Conservation (phyloP, 2,113 vertebrate genomes). For the Eleginops maclovinus region DNA sequence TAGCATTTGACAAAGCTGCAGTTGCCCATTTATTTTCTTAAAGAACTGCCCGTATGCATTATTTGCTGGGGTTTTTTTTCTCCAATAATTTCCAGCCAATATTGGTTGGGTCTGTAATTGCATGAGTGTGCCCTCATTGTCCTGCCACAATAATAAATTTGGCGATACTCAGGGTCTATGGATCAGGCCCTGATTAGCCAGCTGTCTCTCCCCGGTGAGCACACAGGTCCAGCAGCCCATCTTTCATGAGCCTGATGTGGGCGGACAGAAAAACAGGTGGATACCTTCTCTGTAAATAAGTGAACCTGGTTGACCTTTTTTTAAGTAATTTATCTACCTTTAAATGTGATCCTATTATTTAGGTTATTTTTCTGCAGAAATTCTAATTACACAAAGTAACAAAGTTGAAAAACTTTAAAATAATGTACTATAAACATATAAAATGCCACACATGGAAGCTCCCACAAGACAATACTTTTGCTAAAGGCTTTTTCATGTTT, state of each 20-base stretch:
- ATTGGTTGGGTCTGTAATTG: slow-evolving; percentile 82
- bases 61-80: slow-evolving; percentile 45
- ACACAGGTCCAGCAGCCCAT: slow-evolving; percentile 71
- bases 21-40: slow-evolving; percentile 65
- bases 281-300: slow-evolving; percentile 64
- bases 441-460: slow-evolving; percentile 44
- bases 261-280: slow-evolving; percentile 82
- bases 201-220: slow-evolving; percentile 84
- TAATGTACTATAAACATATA: slow-evolving; percentile 4
- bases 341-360: background rate
- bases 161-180: slow-evolving; percentile 82
- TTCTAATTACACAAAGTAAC: background rate
- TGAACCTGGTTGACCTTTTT: slow-evolving; percentile 40
- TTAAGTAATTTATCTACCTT: background rate
- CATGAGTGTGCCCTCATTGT: slow-evolving; percentile 83
- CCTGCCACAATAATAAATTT: slow-evolving; percentile 89
- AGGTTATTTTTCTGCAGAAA: background rate
- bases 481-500: slow-evolving; percentile 41
- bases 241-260: slow-evolving; percentile 80
- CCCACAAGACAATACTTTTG: slow-evolving; percentile 34
- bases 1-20: slow-evolving; percentile 57
- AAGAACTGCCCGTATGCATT: slow-evolving; percentile 75
- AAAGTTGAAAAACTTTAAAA: slow-evolving; percentile 14
- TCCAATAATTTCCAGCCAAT: slow-evolving; percentile 80
- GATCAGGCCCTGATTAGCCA: slow-evolving; percentile 84